These are phyloP conservation scores for Philereme transversata DNA, from an alignment of 2,888 invertebrate species.

Conservation along the genomic window DNA sequence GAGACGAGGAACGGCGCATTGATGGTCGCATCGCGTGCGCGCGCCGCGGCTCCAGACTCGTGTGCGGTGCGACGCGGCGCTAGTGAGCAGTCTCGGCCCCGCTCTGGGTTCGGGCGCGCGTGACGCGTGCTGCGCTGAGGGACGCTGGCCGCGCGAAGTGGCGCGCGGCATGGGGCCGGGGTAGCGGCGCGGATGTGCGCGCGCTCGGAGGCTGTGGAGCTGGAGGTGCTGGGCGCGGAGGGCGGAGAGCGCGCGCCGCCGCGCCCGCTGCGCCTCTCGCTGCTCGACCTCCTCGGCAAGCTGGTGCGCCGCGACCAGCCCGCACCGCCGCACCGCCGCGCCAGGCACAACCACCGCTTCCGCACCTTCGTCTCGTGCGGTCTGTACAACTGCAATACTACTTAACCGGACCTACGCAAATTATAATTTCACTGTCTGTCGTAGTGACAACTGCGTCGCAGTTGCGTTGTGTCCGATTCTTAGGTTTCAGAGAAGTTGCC, in stretches of 20 bases:
- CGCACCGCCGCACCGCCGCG: conserved; percentile 64
- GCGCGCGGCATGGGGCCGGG: conserved; percentile 88
- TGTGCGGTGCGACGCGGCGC: conserved; percentile 23
- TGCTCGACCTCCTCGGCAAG: conserved; percentile 86
- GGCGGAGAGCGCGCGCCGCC: conserved; percentile 88
- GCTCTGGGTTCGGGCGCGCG: conserved; percentile 65
- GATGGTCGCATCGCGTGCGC: conserved; percentile 41
- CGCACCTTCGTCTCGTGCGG: conserved; percentile 80
- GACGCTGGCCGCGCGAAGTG: conserved; percentile 63
- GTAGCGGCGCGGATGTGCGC: conserved; percentile 90
- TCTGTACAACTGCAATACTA: conserved; percentile 51
- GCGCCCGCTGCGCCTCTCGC: conserved; percentile 87
- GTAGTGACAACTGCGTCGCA: conserved; percentile 25
- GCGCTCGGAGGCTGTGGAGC: conserved; percentile 90
- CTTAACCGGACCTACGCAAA: background rate
- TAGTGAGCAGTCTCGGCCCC: conserved; percentile 48
- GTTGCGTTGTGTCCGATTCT: conserved; percentile 13
- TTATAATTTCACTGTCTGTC: background rate
- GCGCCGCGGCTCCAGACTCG: conserved; percentile 33
- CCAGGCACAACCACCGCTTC: conserved; percentile 83
- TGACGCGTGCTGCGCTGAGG: conserved; percentile 54
- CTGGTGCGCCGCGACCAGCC: conserved; percentile 82
- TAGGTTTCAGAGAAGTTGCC: conserved; percentile 27
- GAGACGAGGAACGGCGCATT: conserved; percentile 38
- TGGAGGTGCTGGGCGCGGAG: conserved; percentile 91